A percentile compares a stretch with the other conserved stretches of the same genome.
These are phyloP conservation scores for Sphaeramia orbicularis DNA, from an alignment of 2,797 vertebrate species.

Conservation along the genomic window DNA sequence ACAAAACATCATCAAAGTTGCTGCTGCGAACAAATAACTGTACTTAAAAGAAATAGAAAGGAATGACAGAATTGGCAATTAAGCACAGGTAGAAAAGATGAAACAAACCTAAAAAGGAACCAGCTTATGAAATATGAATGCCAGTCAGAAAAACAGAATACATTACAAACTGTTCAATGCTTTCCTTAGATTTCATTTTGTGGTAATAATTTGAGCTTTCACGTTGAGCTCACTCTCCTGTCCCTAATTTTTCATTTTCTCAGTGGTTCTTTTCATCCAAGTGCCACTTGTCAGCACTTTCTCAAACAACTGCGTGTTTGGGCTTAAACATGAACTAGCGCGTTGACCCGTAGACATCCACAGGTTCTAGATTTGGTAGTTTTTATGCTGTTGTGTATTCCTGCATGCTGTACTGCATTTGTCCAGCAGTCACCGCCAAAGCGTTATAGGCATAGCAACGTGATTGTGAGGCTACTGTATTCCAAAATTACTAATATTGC, in stretches of 20 bases:
- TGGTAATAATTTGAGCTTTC: background rate
- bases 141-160: conserved; percentile 4
- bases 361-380: no score
- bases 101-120: background rate
- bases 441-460: no score
- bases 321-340: conserved; percentile 18
- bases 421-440: no score
- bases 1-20: background rate
- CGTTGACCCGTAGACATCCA: no score
- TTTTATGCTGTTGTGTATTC: no score
- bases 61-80: conserved; percentile 1
- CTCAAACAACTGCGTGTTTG: conserved; percentile 8
- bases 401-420: no score
- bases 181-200: background rate
- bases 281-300: conserved; percentile 25
- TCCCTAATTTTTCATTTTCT: background rate
- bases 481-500: no score
- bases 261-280: conserved; percentile 13
- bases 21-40: conserved; percentile 17
- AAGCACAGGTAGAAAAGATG: background rate
- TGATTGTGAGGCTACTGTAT: no score
- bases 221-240: background rate
- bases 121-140: background rate
- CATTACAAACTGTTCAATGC: background rate
- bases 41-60: conserved; percentile 16